Percentiles rank a stretch among this genome's conserved stretches.
These are phyloP conservation scores for Aradus depressus DNA, from an alignment of 2,888 invertebrate genomes.

Conservation along the genomic window DNA sequence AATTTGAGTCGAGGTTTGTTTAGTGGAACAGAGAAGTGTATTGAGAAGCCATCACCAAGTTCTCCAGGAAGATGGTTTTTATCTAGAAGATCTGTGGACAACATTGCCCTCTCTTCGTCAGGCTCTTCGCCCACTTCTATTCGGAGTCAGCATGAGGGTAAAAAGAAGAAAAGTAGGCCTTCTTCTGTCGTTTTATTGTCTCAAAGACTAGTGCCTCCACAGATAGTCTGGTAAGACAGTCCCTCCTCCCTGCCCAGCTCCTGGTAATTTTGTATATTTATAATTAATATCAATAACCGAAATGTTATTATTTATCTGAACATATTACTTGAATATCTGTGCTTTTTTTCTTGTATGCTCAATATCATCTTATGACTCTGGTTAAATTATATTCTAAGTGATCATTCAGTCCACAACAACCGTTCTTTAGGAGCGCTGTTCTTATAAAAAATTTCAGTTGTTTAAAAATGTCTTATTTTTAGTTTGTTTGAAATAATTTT, in stretches of 20 bases:
- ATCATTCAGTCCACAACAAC: no score
- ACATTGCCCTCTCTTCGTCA: conserved; percentile 35
- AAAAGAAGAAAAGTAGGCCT: conserved; percentile 32
- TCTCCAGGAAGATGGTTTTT: conserved; percentile 33
- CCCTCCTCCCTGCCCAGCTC: conserved; percentile 66
- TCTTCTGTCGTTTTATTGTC: conserved; percentile 26
- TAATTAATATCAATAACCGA: no score
- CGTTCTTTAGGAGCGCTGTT: no score
- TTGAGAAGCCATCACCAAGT: conserved; percentile 25
- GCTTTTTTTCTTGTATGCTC: no score
- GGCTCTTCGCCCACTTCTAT: conserved; percentile 27
- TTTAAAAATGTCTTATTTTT: no score
- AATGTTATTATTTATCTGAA: no score
- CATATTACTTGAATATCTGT: no score
- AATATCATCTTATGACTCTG: no score
- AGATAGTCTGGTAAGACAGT: conserved; percentile 60
- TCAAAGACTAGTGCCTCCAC: conserved; percentile 38
- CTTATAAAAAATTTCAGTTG: no score
- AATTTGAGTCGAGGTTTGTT: conserved; percentile 28
- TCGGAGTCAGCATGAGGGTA: conserved; percentile 25
- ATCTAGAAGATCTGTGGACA: conserved; percentile 37
- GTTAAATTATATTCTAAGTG: no score
- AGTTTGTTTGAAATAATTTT: no score
- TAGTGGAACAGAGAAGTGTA: conserved; percentile 19
- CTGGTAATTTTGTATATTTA: no score